A percentile compares a stretch with the other conserved stretches of the same genome.
phyloP scores from a whole-genome alignment of 2,113 vertebrate genomes.

The Ploceus nigricollis region DNA sequence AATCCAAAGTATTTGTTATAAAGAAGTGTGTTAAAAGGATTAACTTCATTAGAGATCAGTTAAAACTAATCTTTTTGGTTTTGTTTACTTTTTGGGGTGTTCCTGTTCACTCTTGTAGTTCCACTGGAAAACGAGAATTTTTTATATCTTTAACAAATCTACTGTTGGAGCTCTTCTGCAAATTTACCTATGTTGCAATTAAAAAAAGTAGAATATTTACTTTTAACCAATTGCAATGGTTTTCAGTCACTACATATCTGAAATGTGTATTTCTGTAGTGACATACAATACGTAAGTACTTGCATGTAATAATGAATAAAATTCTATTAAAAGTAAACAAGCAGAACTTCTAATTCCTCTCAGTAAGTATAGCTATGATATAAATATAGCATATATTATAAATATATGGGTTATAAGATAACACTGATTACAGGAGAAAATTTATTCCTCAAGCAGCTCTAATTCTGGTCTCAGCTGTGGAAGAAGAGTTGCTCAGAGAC shows the following conservation, averaged over 20 bases:
- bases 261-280: neutral
- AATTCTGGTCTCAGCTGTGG: neutral
- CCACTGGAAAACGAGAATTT: neutral
- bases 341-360: neutral
- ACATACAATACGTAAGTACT: neutral
- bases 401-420: neutral
- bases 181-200: neutral
- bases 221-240: neutral
- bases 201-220: neutral
- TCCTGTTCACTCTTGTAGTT: neutral
- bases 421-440: neutral
- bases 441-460: neutral
- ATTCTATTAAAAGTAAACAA: neutral
- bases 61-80: neutral
- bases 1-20: neutral
- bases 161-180: neutral
- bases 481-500: neutral
- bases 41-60: neutral
- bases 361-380: neutral
- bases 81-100: neutral
- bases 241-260: neutral
- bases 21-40: neutral
- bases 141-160: neutral
- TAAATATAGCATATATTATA: neutral
- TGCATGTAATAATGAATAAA: neutral